Conservation (phyloP, 1,140 invertebrate genomes). For the Brachionus rotundiformis region DNA sequence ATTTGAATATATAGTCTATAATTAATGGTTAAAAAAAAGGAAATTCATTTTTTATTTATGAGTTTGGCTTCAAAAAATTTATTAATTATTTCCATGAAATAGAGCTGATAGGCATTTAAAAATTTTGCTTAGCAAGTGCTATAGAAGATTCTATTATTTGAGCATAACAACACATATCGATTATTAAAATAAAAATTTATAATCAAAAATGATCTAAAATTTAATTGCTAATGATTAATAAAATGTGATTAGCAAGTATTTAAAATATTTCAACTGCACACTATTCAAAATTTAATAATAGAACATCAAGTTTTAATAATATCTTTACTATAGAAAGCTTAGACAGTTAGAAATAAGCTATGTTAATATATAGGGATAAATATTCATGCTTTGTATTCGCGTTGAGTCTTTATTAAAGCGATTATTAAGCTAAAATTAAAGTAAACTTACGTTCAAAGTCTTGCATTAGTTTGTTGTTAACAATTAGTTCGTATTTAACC, state of each 20-base stretch:
- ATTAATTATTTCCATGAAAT: too few species aligned
- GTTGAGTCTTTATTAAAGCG: background rate
- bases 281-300: conserved; percentile 2
- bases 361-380: background rate
- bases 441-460: conserved; percentile 38
- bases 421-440: background rate
- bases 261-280: background rate
- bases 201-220: background rate
- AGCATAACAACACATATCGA: background rate
- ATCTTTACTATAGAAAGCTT: background rate
- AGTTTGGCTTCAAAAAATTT: too few species aligned
- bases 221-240: background rate
- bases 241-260: background rate
- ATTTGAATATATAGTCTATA: too few species aligned
- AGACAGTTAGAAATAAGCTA: conserved; percentile 2
- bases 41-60: too few species aligned
- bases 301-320: background rate
- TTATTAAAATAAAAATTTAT: background rate
- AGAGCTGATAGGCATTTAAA: too few species aligned
- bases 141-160: conserved; percentile 5
- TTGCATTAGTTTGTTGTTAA: conserved; percentile 47
- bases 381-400: background rate
- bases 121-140: too few species aligned
- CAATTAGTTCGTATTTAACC: conserved; percentile 26
- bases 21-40: too few species aligned